Percentiles rank a stretch among this genome's conserved stretches.
Conservation (phyloP, 2,888 invertebrate genomes). For the Papilio demoleus region DNA sequence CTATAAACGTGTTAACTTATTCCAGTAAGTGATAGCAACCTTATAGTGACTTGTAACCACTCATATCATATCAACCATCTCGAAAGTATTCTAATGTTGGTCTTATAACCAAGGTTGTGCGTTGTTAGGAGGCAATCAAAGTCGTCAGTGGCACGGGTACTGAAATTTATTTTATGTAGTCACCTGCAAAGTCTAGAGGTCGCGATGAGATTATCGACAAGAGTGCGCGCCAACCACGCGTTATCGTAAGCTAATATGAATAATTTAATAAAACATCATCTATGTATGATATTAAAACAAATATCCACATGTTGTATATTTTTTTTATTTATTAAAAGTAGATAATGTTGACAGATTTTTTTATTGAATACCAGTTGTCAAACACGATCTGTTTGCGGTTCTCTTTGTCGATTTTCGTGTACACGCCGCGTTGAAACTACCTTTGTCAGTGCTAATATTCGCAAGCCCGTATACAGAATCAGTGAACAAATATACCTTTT, state of each 20-base stretch:
- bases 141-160: conserved; percentile 50
- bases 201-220: conserved; percentile 55
- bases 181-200: conserved; percentile 77
- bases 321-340: neutral
- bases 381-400: conserved; percentile 59
- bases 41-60: conserved; percentile 41
- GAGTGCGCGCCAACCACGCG: conserved; percentile 66
- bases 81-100: conserved; percentile 55
- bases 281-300: conserved; percentile 2
- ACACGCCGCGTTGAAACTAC: conserved; percentile 55
- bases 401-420: conserved; percentile 57
- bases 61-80: conserved; percentile 56
- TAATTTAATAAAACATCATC: conserved; percentile 47
- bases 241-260: conserved; percentile 42
- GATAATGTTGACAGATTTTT: neutral
- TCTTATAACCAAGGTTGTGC: conserved; percentile 53
- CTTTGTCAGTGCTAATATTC: conserved; percentile 62
- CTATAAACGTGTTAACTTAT: conserved; percentile 63
- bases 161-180: conserved; percentile 58
- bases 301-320: neutral
- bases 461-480: conserved; percentile 52
- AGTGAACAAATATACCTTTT: conserved; percentile 13
- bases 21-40: conserved; percentile 61
- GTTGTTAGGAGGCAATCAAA: conserved; percentile 63
- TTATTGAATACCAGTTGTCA: conserved; percentile 53